Evolutionary conservation across 2,113 vertebrate species (phyloP).

Genomic region (Chlorodrepanis virens): DNA sequence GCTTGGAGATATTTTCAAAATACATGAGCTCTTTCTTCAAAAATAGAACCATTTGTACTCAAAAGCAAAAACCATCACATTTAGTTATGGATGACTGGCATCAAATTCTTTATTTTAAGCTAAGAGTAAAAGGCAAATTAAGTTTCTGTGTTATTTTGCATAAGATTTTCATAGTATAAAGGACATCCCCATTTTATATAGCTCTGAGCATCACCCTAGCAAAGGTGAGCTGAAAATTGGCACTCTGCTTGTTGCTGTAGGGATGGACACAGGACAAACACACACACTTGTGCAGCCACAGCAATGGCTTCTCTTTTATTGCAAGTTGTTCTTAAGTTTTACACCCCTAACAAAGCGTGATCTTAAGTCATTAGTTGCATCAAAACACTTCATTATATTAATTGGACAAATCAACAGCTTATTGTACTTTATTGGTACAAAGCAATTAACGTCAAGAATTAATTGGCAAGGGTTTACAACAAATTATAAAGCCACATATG

Average conservation of each 20-base stretch:
- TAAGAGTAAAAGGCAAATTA: neutral
- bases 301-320: neutral
- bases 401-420: neutral
- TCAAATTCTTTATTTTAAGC: neutral
- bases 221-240: neutral
- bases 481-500: neutral
- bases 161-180: neutral
- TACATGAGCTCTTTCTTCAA: neutral
- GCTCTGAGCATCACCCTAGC: neutral
- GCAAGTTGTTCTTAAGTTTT: neutral
- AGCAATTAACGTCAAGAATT: neutral
- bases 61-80: neutral
- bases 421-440: neutral
- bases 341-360: neutral
- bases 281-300: neutral
- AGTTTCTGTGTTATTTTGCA: neutral
- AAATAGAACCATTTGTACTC: neutral
- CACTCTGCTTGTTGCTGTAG: neutral
- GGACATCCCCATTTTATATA: neutral
- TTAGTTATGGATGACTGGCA: neutral
- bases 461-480: neutral
- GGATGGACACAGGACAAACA: neutral
- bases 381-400: neutral
- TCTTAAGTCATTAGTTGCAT: neutral
- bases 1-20: slow-evolving; percentile 4